Percentiles rank a stretch among this genome's conserved stretches.
phyloP scores from a whole-genome alignment of 2,888 invertebrate genomes.

The Seira ritae region DNA sequence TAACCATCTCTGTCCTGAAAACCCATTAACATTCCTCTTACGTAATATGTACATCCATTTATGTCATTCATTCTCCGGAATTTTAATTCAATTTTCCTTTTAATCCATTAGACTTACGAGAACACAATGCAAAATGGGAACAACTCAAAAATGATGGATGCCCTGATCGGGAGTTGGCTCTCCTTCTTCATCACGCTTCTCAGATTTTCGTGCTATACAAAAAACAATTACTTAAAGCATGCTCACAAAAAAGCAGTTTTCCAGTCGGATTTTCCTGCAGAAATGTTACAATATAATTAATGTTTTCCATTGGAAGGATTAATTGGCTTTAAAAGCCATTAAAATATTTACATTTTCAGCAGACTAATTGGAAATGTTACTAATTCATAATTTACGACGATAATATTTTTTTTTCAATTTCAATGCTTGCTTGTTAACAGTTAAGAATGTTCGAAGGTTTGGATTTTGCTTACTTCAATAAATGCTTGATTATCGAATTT shows the following conservation, averaged over 20 bases:
- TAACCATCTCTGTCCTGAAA: constrained; percentile 88
- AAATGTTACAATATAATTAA: constrained; percentile 8
- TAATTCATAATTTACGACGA: no score
- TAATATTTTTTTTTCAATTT: neutral
- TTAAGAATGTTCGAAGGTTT: no score
- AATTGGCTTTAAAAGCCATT: no score
- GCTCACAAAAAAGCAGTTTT: constrained; percentile 10
- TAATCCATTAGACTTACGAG: constrained; percentile 81
- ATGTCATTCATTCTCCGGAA: neutral
- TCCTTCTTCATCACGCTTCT: constrained; percentile 91
- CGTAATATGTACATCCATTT: neutral
- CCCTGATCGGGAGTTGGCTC: constrained; percentile 91
- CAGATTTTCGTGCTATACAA: constrained; percentile 65
- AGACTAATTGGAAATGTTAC: neutral
- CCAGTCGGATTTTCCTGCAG: neutral
- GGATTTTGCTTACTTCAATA: constrained; percentile 79
- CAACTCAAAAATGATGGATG: constrained; percentile 94
- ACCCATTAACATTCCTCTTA: neutral
- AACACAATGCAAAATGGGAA: constrained; percentile 99
- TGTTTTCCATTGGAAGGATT: neutral
- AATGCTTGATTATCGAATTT: constrained; percentile 96
- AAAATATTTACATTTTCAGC: neutral
- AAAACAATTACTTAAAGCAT: constrained; percentile 8
- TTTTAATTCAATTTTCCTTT: neutral
- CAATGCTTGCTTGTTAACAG: neutral